phyloP scores from a whole-genome alignment of 2,113 vertebrate species.

The Xenopus borealis region DNA sequence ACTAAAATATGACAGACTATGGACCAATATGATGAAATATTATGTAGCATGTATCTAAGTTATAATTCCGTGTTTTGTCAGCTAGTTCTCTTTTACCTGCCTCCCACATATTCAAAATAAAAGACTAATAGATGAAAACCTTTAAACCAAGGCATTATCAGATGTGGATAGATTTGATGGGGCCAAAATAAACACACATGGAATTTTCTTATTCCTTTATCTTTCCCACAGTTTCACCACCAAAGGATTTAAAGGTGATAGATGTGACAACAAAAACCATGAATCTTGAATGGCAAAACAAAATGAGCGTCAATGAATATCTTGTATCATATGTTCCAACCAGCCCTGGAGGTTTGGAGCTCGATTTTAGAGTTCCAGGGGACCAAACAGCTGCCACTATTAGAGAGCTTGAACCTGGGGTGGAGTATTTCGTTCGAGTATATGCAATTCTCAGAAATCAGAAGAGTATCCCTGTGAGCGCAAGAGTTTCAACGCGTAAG shows the following conservation, averaged over 20 bases:
- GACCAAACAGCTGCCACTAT: constrained; percentile 81
- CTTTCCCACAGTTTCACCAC: constrained; percentile 77
- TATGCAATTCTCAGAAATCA: constrained; percentile 91
- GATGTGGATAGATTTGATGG: no score
- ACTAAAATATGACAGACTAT: no score
- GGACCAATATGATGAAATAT: no score
- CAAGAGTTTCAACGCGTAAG: constrained; percentile 88
- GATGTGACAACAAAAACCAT: constrained; percentile 85
- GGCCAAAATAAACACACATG: no score
- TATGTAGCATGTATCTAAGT: no score
- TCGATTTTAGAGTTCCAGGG: constrained; percentile 85
- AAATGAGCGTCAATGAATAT: constrained; percentile 86
- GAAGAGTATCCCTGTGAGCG: constrained; percentile 89
- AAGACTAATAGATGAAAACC: no score
- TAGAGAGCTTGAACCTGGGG: constrained; percentile 85
- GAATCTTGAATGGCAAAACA: constrained; percentile 89
- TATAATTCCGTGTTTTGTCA: no score
- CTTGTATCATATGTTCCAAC: constrained; percentile 86
- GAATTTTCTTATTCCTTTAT: not conserved
- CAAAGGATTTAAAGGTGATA: constrained; percentile 82
- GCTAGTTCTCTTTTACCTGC: not conserved
- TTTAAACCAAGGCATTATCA: no score
- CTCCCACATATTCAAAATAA: not conserved
- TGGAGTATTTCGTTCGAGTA: constrained; percentile 93
- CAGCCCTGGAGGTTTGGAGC: constrained; percentile 77